Evolutionary conservation across 2,113 vertebrate species (phyloP).

Genomic region (Channa maculata): DNA sequence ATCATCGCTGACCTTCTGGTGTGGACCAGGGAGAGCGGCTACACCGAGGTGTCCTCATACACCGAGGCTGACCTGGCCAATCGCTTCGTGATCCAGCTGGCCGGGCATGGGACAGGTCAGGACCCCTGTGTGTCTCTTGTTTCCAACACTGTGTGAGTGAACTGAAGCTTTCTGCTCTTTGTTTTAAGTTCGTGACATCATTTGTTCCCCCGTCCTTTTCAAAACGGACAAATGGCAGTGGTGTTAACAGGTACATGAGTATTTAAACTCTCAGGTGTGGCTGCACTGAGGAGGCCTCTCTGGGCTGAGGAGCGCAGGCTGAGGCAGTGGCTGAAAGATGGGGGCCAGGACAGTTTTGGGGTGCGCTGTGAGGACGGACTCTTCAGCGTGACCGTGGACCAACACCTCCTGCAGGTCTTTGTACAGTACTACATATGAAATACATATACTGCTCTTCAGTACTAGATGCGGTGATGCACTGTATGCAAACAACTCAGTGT

Average conservation of each 20-base stretch:
- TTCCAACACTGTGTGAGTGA: constrained; percentile 40
- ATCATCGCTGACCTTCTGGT: constrained; percentile 66
- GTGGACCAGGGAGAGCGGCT: constrained; percentile 76
- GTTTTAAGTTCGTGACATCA: too few relatives aligned
- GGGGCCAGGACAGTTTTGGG: constrained; percentile 55
- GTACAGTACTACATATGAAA: background rate
- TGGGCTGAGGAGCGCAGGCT: constrained; percentile 63
- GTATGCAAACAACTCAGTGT: too few relatives aligned
- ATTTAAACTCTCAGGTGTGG: constrained; percentile 7
- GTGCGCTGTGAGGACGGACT: constrained; percentile 76
- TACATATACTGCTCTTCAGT: too few relatives aligned
- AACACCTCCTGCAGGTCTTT: constrained; percentile 73
- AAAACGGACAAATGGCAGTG: too few relatives aligned
- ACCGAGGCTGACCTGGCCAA: constrained; percentile 85
- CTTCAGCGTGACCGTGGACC: constrained; percentile 73
- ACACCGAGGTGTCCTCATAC: constrained; percentile 80
- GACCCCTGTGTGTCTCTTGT: constrained; percentile 47
- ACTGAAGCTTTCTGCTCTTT: background rate
- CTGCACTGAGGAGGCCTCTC: constrained; percentile 26
- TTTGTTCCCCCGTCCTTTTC: too few relatives aligned
- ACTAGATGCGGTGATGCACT: too few relatives aligned
- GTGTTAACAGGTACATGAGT: too few relatives aligned
- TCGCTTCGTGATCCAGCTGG: constrained; percentile 81
- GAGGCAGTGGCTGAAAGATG: constrained; percentile 65
- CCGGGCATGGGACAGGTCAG: constrained; percentile 72